Evolutionary conservation across 2,888 invertebrate genomes (phyloP).

Genomic region (Drosophila putrida): DNA sequence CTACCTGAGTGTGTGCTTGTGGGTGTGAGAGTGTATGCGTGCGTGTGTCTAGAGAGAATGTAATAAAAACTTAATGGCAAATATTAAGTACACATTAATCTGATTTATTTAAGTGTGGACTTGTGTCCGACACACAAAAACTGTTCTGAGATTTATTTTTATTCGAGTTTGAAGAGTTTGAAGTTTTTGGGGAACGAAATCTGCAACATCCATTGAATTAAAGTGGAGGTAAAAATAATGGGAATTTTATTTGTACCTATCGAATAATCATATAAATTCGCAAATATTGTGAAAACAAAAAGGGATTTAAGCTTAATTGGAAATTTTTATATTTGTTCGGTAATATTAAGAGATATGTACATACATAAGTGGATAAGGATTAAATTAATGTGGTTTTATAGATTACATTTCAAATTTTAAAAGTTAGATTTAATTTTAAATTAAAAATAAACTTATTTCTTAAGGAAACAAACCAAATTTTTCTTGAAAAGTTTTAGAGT

Average conservation of each 20-base stretch:
- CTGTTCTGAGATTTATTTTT: conserved; percentile 50
- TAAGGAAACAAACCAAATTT: too few species aligned
- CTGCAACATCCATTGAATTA: conserved; percentile 8
- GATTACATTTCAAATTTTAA: too few species aligned
- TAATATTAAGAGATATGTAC: not conserved
- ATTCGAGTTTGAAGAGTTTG: conserved; percentile 46
- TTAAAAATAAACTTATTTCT: too few species aligned
- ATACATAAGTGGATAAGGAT: too few species aligned
- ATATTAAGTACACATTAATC: conserved; percentile 76
- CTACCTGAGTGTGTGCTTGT: not conserved
- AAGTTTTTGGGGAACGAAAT: conserved; percentile 2
- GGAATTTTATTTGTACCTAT: not conserved
- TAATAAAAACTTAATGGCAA: conserved; percentile 76
- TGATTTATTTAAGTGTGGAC: conserved; percentile 65
- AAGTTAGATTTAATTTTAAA: too few species aligned
- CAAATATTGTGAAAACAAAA: not conserved
- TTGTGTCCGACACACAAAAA: conserved; percentile 25
- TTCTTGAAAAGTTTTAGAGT: too few species aligned
- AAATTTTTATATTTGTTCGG: not conserved
- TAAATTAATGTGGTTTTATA: too few species aligned
- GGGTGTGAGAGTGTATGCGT: not conserved
- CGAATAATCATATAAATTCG: not conserved
- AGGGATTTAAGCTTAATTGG: not conserved
- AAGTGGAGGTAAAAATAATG: not conserved
- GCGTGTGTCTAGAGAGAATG: conserved; percentile 25